These are phyloP conservation scores for Pelecanus crispus DNA, from an alignment of 2,113 vertebrate genomes.

Conservation along the genomic window DNA sequence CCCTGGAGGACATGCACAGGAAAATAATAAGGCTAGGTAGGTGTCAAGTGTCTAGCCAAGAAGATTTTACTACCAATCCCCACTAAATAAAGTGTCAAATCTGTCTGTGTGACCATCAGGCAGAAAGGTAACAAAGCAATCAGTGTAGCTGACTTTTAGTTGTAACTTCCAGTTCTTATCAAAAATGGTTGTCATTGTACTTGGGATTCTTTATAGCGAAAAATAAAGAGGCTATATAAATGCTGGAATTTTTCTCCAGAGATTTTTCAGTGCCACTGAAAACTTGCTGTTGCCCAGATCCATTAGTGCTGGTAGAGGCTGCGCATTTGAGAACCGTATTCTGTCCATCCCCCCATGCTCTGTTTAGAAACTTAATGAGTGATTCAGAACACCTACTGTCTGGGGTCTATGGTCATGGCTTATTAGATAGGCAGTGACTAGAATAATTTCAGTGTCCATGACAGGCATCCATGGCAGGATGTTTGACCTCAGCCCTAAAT, in stretches of 20 bases:
- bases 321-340: neutral
- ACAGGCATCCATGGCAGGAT: neutral
- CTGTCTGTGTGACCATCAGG: slow-evolving; percentile 10
- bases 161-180: neutral
- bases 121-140: slow-evolving; percentile 19
- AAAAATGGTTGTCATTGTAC: neutral
- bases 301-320: neutral
- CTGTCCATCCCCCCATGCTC: neutral
- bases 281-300: neutral
- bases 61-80: slow-evolving; percentile 9
- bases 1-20: neutral
- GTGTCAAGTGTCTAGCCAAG: slow-evolving; percentile 2
- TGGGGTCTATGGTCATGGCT: neutral
- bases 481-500: neutral
- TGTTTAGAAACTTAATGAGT: neutral
- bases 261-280: neutral
- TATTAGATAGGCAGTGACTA: neutral
- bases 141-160: neutral
- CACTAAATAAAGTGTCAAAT: slow-evolving; percentile 16
- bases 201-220: neutral
- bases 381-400: neutral
- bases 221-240: neutral
- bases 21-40: slow-evolving; percentile 3
- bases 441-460: neutral
- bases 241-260: neutral